phyloP scores from a whole-genome alignment of 2,888 invertebrate species.

The Sussaba pulchella region DNA sequence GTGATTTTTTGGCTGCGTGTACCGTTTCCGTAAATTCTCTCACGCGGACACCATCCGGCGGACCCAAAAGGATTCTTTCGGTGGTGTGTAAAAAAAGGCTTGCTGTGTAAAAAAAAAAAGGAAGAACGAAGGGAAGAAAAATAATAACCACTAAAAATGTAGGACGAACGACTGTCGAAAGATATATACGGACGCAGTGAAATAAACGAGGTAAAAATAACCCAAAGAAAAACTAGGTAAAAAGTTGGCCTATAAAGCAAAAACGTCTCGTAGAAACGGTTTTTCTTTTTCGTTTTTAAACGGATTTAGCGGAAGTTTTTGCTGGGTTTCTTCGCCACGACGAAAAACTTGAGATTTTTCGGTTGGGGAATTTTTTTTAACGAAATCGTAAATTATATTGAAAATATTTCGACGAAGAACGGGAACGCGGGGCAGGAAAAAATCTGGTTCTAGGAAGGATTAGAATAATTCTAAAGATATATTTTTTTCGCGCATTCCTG shows the following conservation, averaged over 20 bases:
- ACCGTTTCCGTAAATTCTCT: background rate
- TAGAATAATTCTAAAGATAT: background rate
- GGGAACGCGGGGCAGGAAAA: background rate
- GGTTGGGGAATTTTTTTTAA: background rate
- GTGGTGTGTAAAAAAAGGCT: too few species aligned
- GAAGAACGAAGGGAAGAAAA: too few species aligned
- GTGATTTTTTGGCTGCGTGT: constrained; percentile 30
- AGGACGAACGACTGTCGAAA: constrained; percentile 65
- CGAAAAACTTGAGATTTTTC: constrained; percentile 14
- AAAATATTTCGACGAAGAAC: constrained; percentile 1
- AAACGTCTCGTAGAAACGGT: constrained; percentile 46
- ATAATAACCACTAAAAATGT: constrained; percentile 53
- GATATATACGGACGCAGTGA: constrained; percentile 37
- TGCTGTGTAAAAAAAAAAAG: constrained; percentile 3
- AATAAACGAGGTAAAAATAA: constrained; percentile 44
- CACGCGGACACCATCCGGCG: background rate
- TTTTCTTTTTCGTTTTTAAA: constrained; percentile 12
- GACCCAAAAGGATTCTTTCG: constrained; percentile 47
- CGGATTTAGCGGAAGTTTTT: too few species aligned
- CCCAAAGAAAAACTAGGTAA: constrained; percentile 67
- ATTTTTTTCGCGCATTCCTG: background rate
- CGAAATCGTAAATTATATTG: constrained; percentile 49
- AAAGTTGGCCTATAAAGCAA: constrained; percentile 66
- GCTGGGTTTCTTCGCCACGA: too few species aligned
- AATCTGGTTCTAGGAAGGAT: background rate